Percentiles rank a stretch among this genome's conserved stretches.
phyloP scores from a whole-genome alignment of 2,888 invertebrate genomes.

The Gryllus longicercus region DNA sequence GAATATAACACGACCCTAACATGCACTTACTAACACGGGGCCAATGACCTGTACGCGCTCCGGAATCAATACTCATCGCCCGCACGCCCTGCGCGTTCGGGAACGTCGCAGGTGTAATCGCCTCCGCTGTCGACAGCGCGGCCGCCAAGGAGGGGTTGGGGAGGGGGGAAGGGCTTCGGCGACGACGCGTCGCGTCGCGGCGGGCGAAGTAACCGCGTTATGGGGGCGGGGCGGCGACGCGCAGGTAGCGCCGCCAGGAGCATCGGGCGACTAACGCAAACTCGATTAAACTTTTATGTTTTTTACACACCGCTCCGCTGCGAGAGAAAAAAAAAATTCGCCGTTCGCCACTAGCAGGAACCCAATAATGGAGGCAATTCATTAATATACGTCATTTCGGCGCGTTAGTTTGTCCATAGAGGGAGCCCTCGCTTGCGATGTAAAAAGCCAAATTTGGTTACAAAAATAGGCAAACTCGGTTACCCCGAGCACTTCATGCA shows the following conservation, averaged over 20 bases:
- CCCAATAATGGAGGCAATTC: slow-evolving; percentile 32
- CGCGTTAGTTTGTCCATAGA: slow-evolving; percentile 18
- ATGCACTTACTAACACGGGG: no score
- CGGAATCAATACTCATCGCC: no score
- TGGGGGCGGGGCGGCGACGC: neutral
- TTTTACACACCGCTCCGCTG: slow-evolving; percentile 7
- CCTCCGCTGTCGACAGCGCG: no score
- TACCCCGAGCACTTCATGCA: slow-evolving; percentile 26
- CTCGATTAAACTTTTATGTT: slow-evolving; percentile 20
- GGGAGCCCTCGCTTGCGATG: slow-evolving; percentile 19
- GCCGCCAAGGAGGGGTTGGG: no score
- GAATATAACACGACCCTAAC: no score
- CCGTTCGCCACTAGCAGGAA: slow-evolving; percentile 21
- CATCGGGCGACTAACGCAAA: neutral
- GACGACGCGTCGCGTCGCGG: no score
- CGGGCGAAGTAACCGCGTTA: neutral
- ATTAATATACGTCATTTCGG: slow-evolving; percentile 32
- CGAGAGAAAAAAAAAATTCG: neutral
- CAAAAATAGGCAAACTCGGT: slow-evolving; percentile 26
- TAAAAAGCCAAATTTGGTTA: slow-evolving; percentile 21
- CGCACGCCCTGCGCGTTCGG: no score
- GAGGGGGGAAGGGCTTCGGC: no score
- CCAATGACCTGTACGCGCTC: no score
- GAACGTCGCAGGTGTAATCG: no score
- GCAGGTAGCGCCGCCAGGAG: slow-evolving; percentile 18